phyloP scores from a whole-genome alignment of 2,113 vertebrate genomes.

The Eulacestoma nigropectus region DNA sequence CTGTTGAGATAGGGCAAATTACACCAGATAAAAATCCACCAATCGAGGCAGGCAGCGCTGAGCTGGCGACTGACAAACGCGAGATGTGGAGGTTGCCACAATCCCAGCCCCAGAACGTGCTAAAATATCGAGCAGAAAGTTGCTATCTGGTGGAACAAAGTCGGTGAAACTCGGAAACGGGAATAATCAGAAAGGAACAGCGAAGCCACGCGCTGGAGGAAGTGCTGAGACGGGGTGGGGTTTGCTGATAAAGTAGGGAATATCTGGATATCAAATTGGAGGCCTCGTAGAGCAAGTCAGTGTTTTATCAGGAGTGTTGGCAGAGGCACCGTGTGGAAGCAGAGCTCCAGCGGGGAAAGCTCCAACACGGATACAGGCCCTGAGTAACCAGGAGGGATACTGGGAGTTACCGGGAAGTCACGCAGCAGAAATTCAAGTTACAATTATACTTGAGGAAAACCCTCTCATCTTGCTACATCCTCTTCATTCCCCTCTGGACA shows the following conservation, averaged over 20 bases:
- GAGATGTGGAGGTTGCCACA: no score
- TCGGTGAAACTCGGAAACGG: not conserved
- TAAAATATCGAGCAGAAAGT: not conserved
- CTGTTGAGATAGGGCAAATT: not conserved
- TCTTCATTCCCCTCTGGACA: not conserved
- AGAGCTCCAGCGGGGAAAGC: not conserved
- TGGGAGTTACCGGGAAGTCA: not conserved
- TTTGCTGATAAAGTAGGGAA: not conserved
- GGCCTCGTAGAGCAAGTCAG: not conserved
- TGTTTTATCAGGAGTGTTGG: not conserved
- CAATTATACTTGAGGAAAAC: not conserved
- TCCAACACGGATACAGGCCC: not conserved
- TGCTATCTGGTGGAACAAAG: not conserved
- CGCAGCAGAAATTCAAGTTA: fast-evolving
- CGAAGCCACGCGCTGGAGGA: fast-evolving
- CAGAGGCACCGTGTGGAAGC: not conserved
- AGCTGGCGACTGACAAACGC: not conserved
- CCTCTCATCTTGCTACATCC: not conserved
- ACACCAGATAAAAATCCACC: not conserved
- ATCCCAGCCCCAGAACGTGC: not conserved
- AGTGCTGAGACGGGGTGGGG: not conserved
- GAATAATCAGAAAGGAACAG: not conserved
- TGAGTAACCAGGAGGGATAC: not conserved
- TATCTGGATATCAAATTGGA: not conserved
- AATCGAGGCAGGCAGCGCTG: not conserved